Evolutionary conservation across 30 jellyfish, hydroid and myxozoan genomes (phyloP), one percentile per base, ranked within the genome.

Genomic region (Aurelia aurita complex sp. Pacific): DNA sequence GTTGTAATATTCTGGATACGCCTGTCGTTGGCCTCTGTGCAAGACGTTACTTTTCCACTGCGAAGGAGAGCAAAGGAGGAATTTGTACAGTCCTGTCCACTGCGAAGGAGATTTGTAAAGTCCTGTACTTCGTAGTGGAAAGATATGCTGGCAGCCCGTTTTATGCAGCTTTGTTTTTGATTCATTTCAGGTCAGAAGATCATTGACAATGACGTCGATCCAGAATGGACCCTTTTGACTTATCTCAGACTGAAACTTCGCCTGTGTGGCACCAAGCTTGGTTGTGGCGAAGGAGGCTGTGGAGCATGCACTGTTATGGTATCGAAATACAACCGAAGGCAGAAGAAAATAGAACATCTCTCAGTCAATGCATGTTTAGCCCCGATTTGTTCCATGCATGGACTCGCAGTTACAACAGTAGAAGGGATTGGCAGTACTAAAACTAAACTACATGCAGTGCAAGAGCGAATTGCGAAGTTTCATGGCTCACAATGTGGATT

Each of bases 201-300:
- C 42, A 23, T 34, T 51, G 90, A 81, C 38, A 69, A 81, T 32
- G 69, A 69, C 74, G 79, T 81, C 62, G 83, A 81, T 19, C 89
- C 89, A 36, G 89, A 79, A 46, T 79, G 89, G 80, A 79, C 89
- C 3, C 81, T 79, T 6, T 76, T 81, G 23, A 43, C 83, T 12
- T 81, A 81, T 66, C 68, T 81, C 66, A 62, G 90, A 29, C n/a
- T 81, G 83, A 81, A 81, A 36, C 60, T 67, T 82, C 57, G 83
- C 59, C 83, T 68, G 11, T 64, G 83, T 33, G 90, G 90, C 50
- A 81, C 90, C 33, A 81, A 81, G 77, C 90, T 81, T 35, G 90
- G 90, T 17, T 79, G 89, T 64, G 89, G 81, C 73, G 89, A 79
- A 67, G 89, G 89, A 65, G 89, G 89, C n/a, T 79, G 89, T 40